Base-by-base conservation (phyloP, 2,797 vertebrate species). In the Channallabes apus region DNA sequence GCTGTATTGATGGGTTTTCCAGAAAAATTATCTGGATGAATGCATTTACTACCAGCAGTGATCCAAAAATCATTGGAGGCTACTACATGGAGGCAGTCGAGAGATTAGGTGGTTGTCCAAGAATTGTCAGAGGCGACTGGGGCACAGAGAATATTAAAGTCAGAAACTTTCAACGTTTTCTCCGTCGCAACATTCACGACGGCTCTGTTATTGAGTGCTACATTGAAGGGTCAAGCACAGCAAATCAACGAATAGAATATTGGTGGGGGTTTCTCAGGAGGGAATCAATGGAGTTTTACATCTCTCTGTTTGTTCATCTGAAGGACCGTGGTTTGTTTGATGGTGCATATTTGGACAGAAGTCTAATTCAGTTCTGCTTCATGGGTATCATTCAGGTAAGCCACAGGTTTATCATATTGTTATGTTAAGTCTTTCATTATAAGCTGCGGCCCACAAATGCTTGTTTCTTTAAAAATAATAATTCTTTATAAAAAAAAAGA, bases 31-130 rank as follows among this genome's bases (percentile, higher is more conserved):
- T 58, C 56, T 58, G 56, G 15, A 58, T 58, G 32, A 24, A 80
- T 59, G 54, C 29, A 58, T 20, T 51, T 35, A 35, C 35, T 24
- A 62, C 17, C 35, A 64, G 82, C 75, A 88, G 82, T 38, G 35
- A 72, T 20, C 35, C 35, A 83, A 83, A 87, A 80, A n/a, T n/a
- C n/a, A n/a, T n/a, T n/a, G n/a, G n/a, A n/a, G n/a, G n/a, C n/a
- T n/a, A n/a, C n/a, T n/a, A n/a, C 76, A 79, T 85, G 65, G 84
- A 85, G 14, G 51, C 84, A 7, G 76, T 85, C 3, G 46, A 85
- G 64, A 72, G 20, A 58, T 71, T 85, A 17, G 29, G 77, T 61
- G 84, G 76, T n/a, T 85, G 77, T 69, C 77, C 64, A 17, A 80
- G 64, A 29, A 80, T 80, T 61, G 84, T 71, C 14, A 80, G 84